Evolutionary conservation across 1,140 invertebrate species (phyloP).

Genomic region (Neocloeon triangulifer): DNA sequence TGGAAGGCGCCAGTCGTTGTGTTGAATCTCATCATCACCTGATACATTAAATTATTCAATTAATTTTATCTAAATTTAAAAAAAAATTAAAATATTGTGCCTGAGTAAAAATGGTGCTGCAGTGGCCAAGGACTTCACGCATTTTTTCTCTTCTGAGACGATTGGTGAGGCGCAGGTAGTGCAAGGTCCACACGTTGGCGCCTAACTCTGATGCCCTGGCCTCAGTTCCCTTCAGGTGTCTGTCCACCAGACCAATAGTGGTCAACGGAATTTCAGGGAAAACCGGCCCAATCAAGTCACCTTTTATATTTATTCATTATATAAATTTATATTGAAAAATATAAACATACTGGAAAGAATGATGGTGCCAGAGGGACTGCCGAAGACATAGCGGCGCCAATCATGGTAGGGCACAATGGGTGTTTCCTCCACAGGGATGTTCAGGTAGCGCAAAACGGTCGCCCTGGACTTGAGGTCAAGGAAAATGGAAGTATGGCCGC

Average conservation of each 20-base stretch:
- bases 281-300: slow-evolving; percentile 30
- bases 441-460: slow-evolving; percentile 26
- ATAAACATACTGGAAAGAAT: slow-evolving; percentile 21
- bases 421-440: slow-evolving; percentile 30
- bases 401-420: slow-evolving; percentile 29
- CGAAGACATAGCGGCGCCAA: slow-evolving; percentile 29
- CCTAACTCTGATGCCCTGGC: slow-evolving; percentile 32
- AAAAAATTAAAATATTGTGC: too few species aligned
- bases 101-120: slow-evolving; percentile 21
- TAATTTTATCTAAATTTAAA: too few species aligned
- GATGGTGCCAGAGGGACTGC: slow-evolving; percentile 18
- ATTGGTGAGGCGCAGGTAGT: slow-evolving; percentile 31
- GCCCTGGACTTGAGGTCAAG: slow-evolving; percentile 31
- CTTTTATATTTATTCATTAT: slow-evolving; percentile 12
- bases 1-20: slow-evolving; percentile 17
- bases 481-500: slow-evolving; percentile 30
- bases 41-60: too few species aligned
- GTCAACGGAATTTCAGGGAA: slow-evolving; percentile 13
- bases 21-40: slow-evolving; percentile 19
- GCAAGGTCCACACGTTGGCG: slow-evolving; percentile 28
- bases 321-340: background rate
- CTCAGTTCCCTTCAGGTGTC: slow-evolving; percentile 20
- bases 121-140: slow-evolving; percentile 16
- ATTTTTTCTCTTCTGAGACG: slow-evolving; percentile 19
- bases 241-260: slow-evolving; percentile 12